Evolutionary conservation across 2,888 invertebrate species (phyloP), one percentile per base, ranked within the genome.

Genomic region (Lordiphosa andalusiaca): DNA sequence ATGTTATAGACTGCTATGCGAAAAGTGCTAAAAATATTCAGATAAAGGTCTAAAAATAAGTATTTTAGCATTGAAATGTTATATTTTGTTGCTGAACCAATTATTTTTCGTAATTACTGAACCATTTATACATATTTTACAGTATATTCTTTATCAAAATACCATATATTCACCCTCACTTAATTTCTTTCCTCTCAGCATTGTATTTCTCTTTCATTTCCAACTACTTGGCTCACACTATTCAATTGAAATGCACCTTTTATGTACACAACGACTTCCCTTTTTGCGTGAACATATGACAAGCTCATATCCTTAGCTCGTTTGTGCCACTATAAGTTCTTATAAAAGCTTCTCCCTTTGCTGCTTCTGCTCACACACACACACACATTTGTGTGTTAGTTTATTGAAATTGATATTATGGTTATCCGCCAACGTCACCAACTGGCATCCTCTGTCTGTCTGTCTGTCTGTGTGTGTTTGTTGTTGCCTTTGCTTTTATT

Each of bases 351-450:
- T 36, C 38, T 52, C 36, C 44, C 30, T 38, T 55, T 49, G 47
- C 55, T 49, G 47, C 55, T 41, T 39, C 47, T 58, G 40, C 63
- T 47, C 36, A 42, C 23, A 16, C 35, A 49, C 36, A 41, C 16
- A 21, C 48, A 52, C 53, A 69, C 72, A 74, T 77, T 70, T 75
- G 73, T 62, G 78, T 77, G 77, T 78, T 82, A 75, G 82, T 78
- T 78, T 77, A 77, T 78, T 77, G 77, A 77, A 77, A 77, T 77
- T 78, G 77, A 77, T 77, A 77, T 77, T 78, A 82, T 73, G 71
- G 48, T 67, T 64, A 71, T 70, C 53, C 70, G 59, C 57, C 50
- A 52, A 41, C 44, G 25, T 37, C 30, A 23, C 59, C 38, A 58
- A 69, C 48, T 49, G 50, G 53, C 42, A 52, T 39, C 35, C 54